Percentiles rank a stretch among this genome's conserved stretches.
These are phyloP conservation scores for Lamprotornis superbus DNA, from an alignment of 2,113 vertebrate species.

Conservation along the genomic window DNA sequence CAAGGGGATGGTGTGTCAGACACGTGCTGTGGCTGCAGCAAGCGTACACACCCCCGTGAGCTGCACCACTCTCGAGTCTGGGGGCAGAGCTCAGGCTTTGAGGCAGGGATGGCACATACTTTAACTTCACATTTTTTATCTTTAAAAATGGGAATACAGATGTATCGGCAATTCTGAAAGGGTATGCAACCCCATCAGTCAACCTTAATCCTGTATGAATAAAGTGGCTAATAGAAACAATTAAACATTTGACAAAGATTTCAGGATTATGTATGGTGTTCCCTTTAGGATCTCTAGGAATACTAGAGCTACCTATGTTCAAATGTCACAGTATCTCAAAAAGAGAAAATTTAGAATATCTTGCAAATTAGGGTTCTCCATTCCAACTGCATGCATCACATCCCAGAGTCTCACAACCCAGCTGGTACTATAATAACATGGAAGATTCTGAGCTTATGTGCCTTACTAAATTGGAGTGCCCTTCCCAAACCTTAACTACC, in stretches of 20 bases:
- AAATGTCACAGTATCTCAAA: neutral
- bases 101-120: neutral
- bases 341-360: neutral
- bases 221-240: neutral
- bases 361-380: neutral
- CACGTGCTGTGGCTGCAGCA: neutral
- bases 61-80: neutral
- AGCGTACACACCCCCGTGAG: neutral
- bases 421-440: neutral
- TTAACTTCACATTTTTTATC: neutral
- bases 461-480: neutral
- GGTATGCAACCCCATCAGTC: neutral
- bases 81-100: neutral
- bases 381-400: neutral
- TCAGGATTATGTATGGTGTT: neutral
- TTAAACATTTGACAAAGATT: neutral
- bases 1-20: constrained; percentile 53
- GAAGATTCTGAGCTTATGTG: neutral
- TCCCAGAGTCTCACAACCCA: neutral
- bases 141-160: neutral
- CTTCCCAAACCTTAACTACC: neutral
- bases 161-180: neutral
- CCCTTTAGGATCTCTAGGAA: neutral
- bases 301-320: neutral
- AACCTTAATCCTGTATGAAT: neutral